Base-by-base conservation (phyloP, 2,888 invertebrate species). In the Meiosimyza platycephala region DNA sequence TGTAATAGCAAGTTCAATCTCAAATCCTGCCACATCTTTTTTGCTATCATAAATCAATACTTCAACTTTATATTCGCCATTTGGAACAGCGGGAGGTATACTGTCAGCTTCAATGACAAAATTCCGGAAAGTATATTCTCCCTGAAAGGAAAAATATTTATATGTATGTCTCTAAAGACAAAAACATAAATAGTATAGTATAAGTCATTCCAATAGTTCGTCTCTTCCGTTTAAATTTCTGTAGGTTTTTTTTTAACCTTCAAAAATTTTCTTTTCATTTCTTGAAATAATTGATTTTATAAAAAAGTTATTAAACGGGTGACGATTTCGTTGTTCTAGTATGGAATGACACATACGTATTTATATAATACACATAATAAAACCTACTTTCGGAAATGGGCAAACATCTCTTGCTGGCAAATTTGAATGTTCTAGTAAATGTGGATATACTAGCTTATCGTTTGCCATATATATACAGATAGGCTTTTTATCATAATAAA, bases 11-110 rank as follows among this genome's bases (percentile, higher is more conserved):
- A 81, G 72, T 6, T 77, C 73, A n/a, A 74, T 73, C 33, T 76
- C 71, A 0, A 82, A 51, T 1, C 78, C 85, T 1, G 80, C 76
- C 2, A 84, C 80, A 6, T 74, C 74, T 0, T 76, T 62, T 0
- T 75, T 74, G 1, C 74, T 77, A 72, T 84, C 78, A 74, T 77
- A 67, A 15, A 80, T 3, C 6, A 76, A 74, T 6, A 79, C 68
- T 60, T 79, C 76, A 22, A 84, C 16, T 0, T 80, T 16, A 65
- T 84, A 84, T 51, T 84, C 82, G 1, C 83, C 81, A 11, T 77
- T 78, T 22, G 82, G 84, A 0, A 79, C 74, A 59, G 80, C 72
- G 5, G 79, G 74, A 0, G 81, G 81, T 74, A 84, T 73, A 18
- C 80, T 81, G 16, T 80, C 77, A 6, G 79, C 80, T 16, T 80